Conservation (phyloP, 2,113 vertebrate species). For the Clupea harengus region DNA sequence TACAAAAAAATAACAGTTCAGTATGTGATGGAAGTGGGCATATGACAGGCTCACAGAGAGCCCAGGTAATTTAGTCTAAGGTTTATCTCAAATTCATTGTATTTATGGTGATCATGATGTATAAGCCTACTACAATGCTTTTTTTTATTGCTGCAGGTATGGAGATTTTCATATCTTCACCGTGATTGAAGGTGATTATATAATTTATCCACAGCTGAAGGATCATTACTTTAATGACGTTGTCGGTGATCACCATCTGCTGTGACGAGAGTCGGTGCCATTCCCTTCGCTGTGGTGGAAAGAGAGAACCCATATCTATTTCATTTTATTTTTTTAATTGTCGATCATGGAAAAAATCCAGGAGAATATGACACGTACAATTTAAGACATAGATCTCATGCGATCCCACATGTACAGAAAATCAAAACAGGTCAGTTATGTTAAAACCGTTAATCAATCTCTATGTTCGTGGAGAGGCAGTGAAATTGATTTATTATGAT, state of each 20-base stretch:
- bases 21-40: not conserved
- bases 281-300: not conserved
- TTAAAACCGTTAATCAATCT: not conserved
- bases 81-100: not conserved
- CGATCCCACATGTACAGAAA: not conserved
- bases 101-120: not conserved
- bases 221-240: not conserved
- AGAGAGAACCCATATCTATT: not conserved
- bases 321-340: not conserved
- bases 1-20: not conserved
- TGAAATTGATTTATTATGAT: not conserved
- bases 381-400: not conserved
- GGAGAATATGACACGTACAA: not conserved
- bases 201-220: not conserved
- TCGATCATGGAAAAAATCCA: not conserved
- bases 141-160: not conserved
- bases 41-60: not conserved
- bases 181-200: not conserved
- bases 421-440: not conserved
- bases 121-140: not conserved
- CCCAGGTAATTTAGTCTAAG: not conserved
- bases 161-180: not conserved
- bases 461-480: not conserved
- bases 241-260: not conserved
- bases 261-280: not conserved